phyloP scores from a whole-genome alignment of 1,140 invertebrate genomes.

The Argopecten irradians region DNA sequence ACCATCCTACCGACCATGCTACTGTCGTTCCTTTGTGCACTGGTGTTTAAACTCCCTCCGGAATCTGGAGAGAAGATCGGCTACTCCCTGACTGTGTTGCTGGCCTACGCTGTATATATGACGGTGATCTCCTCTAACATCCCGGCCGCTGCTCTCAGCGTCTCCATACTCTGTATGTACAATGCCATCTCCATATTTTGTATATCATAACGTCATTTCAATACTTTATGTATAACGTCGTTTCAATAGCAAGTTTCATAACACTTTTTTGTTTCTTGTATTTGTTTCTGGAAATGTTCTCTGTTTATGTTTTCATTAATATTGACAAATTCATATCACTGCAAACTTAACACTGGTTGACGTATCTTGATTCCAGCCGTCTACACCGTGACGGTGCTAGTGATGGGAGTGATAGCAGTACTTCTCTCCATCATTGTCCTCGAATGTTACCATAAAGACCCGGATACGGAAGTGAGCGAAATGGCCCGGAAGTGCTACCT shows the following conservation, averaged over 20 bases:
- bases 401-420: background rate
- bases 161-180: background rate
- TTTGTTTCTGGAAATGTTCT: no score
- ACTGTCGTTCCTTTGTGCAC: conserved; percentile 37
- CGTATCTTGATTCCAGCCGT: background rate
- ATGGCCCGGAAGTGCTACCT: background rate
- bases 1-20: conserved; percentile 43
- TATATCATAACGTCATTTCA: no score
- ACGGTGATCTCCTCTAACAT: conserved; percentile 42
- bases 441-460: background rate
- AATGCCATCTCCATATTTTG: background rate
- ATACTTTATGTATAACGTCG: no score
- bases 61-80: conserved; percentile 54
- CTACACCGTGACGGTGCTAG: background rate
- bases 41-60: conserved; percentile 46
- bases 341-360: no score
- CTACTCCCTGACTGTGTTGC: conserved; percentile 43
- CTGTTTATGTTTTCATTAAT: no score
- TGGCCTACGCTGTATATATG: conserved; percentile 51
- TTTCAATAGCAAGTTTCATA: no score
- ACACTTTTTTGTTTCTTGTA: no score
- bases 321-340: no score
- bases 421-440: background rate
- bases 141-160: conserved; percentile 28
- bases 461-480: background rate